These are phyloP conservation scores for Opisthocomus hoazin DNA, from an alignment of 2,113 vertebrate genomes.

Conservation along the genomic window DNA sequence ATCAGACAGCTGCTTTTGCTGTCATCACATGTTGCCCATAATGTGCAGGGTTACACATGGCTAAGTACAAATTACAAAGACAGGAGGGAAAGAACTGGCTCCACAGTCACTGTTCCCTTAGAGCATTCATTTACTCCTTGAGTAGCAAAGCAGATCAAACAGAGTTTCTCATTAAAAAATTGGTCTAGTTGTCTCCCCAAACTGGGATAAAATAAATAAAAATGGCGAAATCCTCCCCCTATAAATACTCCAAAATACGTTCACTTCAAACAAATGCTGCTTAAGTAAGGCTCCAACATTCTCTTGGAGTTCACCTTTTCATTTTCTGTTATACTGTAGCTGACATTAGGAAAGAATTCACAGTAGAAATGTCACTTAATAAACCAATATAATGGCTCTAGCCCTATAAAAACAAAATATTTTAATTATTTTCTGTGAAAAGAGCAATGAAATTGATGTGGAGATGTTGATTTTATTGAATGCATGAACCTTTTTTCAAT, in stretches of 20 bases:
- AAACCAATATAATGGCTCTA: background rate
- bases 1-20: slow-evolving; percentile 39
- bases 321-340: background rate
- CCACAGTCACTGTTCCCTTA: background rate
- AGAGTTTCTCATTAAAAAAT: background rate
- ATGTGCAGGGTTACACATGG: background rate
- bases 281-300: background rate
- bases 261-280: background rate
- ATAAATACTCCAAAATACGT: background rate
- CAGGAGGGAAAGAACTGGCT: slow-evolving; percentile 30
- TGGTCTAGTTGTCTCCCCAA: background rate
- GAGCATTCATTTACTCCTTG: slow-evolving; percentile 28
- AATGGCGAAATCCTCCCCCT: background rate
- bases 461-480: background rate
- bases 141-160: slow-evolving; percentile 2
- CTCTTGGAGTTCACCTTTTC: background rate
- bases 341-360: background rate
- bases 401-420: background rate
- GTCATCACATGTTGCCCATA: background rate
- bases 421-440: background rate
- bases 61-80: slow-evolving; percentile 35
- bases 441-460: background rate
- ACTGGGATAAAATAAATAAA: background rate
- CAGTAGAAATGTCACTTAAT: background rate
- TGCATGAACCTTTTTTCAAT: background rate